These are phyloP conservation scores for Crossoptilon crossoptilon DNA, from an alignment of 2,797 vertebrate species.

Conservation along the genomic window DNA sequence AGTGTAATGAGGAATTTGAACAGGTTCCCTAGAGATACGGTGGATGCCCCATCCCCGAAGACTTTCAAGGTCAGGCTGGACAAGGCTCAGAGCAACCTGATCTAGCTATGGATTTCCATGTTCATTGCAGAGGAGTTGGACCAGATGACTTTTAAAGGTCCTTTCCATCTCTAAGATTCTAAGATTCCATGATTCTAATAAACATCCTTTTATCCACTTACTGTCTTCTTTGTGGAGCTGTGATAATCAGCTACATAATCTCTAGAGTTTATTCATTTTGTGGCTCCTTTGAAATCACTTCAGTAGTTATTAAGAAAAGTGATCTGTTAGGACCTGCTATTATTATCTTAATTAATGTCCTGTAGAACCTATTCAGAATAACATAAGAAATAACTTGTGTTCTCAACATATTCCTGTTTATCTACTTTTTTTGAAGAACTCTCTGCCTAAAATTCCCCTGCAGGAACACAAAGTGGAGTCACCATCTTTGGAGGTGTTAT, in stretches of 20 bases:
- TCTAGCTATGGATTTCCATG: too few relatives aligned
- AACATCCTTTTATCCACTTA: neutral
- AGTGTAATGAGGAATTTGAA: too few relatives aligned
- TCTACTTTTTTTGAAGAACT: neutral
- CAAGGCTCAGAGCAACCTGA: too few relatives aligned
- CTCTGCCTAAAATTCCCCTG: too few relatives aligned
- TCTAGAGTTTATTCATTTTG: neutral
- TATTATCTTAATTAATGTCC: neutral
- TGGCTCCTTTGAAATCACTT: neutral
- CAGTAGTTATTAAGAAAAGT: neutral
- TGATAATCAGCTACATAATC: neutral
- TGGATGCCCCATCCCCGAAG: too few relatives aligned
- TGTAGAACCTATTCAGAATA: neutral
- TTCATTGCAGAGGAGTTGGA: too few relatives aligned
- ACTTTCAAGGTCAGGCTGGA: too few relatives aligned
- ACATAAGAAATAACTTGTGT: neutral
- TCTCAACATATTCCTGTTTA: neutral
- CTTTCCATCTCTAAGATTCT: too few relatives aligned
- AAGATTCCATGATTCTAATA: neutral
- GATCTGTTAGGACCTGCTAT: fast-evolving
- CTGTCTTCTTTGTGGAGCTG: neutral
- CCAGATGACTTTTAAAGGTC: too few relatives aligned
- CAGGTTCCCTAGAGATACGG: too few relatives aligned
- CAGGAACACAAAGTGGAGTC: too few relatives aligned
- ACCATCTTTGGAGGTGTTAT: too few relatives aligned